A percentile compares a stretch with the other conserved stretches of the same genome.
phyloP scores from a whole-genome alignment of 2,797 vertebrate species.

The Oreortyx pictus region DNA sequence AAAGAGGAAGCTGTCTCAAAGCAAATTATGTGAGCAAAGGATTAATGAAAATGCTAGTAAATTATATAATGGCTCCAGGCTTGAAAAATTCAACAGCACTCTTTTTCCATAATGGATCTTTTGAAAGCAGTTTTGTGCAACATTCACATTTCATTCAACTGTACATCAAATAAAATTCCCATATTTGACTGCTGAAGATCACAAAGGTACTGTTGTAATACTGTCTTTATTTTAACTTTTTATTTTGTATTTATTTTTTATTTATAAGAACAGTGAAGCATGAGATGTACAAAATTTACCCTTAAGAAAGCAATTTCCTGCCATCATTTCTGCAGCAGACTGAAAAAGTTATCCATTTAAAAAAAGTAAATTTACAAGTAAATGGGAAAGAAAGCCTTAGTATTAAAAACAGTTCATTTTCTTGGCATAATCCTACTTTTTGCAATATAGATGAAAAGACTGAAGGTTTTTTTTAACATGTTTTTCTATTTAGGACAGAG shows the following conservation, averaged over 20 bases:
- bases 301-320: background rate
- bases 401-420: background rate
- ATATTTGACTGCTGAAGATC: background rate
- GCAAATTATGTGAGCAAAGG: background rate
- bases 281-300: background rate
- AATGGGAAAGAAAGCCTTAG: background rate
- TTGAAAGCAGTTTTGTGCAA: constrained; percentile 8
- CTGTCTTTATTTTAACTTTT: background rate
- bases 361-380: background rate
- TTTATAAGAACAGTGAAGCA: background rate
- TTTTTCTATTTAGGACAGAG: background rate
- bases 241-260: background rate
- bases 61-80: constrained; percentile 13
- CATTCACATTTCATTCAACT: background rate
- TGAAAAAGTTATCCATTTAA: background rate
- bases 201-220: background rate
- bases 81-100: background rate
- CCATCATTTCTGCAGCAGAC: background rate
- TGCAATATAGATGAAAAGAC: background rate
- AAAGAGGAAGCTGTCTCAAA: background rate
- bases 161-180: background rate
- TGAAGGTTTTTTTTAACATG: background rate
- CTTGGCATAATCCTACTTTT: background rate
- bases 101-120: background rate
- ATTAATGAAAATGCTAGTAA: constrained; percentile 37